A percentile compares a stretch with the other conserved stretches of the same genome.
Evolutionary conservation across 2,888 invertebrate species (phyloP).

Genomic region (Agrotis puta): DNA sequence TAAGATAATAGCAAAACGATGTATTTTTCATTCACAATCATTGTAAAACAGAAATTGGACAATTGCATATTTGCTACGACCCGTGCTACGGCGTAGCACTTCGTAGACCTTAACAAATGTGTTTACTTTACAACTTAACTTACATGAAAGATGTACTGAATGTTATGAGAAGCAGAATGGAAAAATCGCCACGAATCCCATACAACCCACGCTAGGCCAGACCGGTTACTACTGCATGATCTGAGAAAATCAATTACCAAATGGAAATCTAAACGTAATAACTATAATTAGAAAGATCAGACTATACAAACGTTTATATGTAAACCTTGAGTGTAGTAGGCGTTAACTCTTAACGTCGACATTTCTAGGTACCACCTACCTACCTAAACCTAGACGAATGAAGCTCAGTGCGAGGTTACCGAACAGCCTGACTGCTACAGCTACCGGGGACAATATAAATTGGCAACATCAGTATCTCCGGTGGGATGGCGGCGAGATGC

Average conservation of each 20-base stretch:
- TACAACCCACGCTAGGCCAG: conserved; percentile 34
- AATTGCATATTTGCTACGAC: not conserved
- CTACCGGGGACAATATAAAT: conserved; percentile 59
- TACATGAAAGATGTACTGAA: not conserved
- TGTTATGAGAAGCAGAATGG: conserved; percentile 5
- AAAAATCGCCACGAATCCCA: conserved; percentile 30
- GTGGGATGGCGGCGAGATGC: conserved; percentile 68
- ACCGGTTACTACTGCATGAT: conserved; percentile 38
- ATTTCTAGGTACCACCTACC: conserved; percentile 13
- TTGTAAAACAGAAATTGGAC: not conserved
- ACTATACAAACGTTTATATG: conserved; percentile 24
- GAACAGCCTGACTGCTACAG: conserved; percentile 45
- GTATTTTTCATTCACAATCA: too few species aligned
- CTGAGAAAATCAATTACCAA: conserved; percentile 50
- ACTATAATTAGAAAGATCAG: conserved; percentile 51
- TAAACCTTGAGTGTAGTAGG: conserved; percentile 30
- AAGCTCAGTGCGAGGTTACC: conserved; percentile 29
- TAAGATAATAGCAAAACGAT: too few species aligned
- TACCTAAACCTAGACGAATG: conserved; percentile 22
- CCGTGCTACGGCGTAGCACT: conserved; percentile 44
- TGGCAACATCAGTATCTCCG: conserved; percentile 65
- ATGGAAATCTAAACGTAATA: conserved; percentile 50
- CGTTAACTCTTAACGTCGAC: conserved; percentile 25
- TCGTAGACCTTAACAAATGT: conserved; percentile 22
- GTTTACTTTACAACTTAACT: not conserved